Evolutionary conservation across 2,888 invertebrate genomes (phyloP).

Genomic region (Eupithecia centaureata): DNA sequence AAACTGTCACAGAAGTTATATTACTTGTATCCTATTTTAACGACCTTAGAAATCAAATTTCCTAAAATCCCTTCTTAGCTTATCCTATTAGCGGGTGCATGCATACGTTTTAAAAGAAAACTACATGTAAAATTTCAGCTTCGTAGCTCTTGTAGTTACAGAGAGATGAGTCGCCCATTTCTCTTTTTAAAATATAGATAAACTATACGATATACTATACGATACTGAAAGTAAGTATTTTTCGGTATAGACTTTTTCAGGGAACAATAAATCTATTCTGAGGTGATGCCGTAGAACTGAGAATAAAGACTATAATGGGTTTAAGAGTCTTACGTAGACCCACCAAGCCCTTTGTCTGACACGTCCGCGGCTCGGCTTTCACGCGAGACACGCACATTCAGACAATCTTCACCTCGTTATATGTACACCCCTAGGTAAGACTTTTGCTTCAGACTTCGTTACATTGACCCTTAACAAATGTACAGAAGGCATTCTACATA

Average conservation of each 20-base stretch:
- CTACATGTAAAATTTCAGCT: too few relatives aligned
- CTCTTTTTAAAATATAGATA: too few relatives aligned
- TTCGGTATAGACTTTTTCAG: not conserved
- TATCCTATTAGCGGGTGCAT: too few relatives aligned
- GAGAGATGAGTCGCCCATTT: too few relatives aligned
- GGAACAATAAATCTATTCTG: not conserved
- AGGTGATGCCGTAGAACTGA: not conserved
- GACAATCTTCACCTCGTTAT: conserved; percentile 24
- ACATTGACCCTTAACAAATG: not conserved
- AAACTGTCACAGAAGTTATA: too few relatives aligned
- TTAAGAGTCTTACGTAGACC: not conserved
- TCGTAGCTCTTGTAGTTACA: too few relatives aligned
- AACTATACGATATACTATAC: too few relatives aligned
- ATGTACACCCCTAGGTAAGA: conserved; percentile 11
- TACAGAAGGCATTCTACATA: too few relatives aligned
- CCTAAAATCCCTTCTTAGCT: too few relatives aligned
- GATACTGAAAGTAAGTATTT: not conserved
- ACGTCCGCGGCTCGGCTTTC: conserved; percentile 38
- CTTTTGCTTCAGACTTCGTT: not conserved
- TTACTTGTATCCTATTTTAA: too few relatives aligned
- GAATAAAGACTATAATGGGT: not conserved
- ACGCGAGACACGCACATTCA: conserved; percentile 37
- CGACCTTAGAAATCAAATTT: too few relatives aligned
- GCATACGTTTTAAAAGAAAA: too few relatives aligned
- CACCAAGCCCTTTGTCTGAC: conserved; percentile 36